Evolutionary conservation across 1,140 invertebrate genomes (phyloP).

Genomic region (Macrostomum lignano): DNA sequence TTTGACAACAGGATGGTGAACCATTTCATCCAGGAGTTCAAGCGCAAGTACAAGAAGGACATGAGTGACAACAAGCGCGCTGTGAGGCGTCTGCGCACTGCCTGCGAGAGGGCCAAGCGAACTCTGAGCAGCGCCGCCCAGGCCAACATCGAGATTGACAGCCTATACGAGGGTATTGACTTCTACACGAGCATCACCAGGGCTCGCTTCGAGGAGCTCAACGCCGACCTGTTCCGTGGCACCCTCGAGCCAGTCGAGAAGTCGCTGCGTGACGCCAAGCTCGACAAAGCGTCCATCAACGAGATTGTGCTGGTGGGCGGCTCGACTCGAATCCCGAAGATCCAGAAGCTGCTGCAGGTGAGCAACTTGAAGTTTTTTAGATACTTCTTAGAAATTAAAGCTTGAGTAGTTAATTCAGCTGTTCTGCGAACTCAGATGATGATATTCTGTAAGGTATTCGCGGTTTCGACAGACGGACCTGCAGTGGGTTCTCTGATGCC

Average conservation of each 20-base stretch:
- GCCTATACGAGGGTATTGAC: conserved; percentile 70
- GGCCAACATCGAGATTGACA: conserved; percentile 92
- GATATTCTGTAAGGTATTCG: too few relatives aligned
- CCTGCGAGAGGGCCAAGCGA: conserved; percentile 75
- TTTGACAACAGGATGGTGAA: conserved; percentile 95
- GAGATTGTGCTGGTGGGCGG: conserved; percentile 89
- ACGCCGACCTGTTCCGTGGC: conserved; percentile 50
- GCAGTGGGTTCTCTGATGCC: too few relatives aligned
- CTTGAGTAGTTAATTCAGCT: too few relatives aligned
- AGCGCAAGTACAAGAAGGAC: conserved; percentile 84
- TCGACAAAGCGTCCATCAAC: conserved; percentile 63
- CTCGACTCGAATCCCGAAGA: conserved; percentile 83
- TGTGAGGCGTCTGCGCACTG: conserved; percentile 57
- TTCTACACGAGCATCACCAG: conserved; percentile 58
- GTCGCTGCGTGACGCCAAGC: conserved; percentile 61
- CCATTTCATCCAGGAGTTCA: conserved; percentile 79
- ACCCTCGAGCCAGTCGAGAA: conserved; percentile 86
- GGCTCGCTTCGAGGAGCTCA: conserved; percentile 34
- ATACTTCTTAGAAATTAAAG: too few relatives aligned
- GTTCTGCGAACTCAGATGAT: too few relatives aligned
- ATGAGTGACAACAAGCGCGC: conserved; percentile 43
- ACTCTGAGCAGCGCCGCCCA: conserved; percentile 76
- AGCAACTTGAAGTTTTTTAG: too few relatives aligned
- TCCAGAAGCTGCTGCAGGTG: conserved; percentile 10
- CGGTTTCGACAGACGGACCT: too few relatives aligned